Percentiles rank a stretch among this genome's conserved stretches.
Conservation (phyloP, 2,888 invertebrate genomes). For the Zonitis immaculata region DNA sequence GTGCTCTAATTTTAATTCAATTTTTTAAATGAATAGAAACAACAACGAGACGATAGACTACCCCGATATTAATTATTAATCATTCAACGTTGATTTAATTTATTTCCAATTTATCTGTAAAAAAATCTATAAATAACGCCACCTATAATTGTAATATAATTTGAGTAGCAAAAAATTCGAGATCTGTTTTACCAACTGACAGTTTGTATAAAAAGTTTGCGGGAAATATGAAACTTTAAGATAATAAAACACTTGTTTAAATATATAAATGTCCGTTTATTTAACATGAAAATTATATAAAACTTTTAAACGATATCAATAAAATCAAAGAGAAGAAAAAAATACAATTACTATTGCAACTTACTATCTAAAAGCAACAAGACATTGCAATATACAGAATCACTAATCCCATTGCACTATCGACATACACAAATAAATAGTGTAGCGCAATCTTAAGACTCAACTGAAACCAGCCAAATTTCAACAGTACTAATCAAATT, state of each 20-base stretch:
- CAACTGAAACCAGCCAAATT: background rate
- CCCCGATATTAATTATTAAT: no score
- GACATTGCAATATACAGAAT: slow-evolving; percentile 6
- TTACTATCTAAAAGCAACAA: slow-evolving; percentile 4
- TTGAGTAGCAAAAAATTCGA: no score
- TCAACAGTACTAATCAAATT: background rate
- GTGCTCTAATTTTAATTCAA: background rate
- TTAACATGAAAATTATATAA: slow-evolving; percentile 7
- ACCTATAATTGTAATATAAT: no score
- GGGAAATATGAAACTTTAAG: no score
- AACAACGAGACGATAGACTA: no score
- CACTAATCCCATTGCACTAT: slow-evolving; percentile 5
- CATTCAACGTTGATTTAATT: no score
- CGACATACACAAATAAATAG: slow-evolving; percentile 1
- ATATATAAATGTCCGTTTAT: slow-evolving; percentile 1
- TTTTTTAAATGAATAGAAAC: no score
- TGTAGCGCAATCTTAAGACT: background rate
- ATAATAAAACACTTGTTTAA: background rate
- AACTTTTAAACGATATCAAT: slow-evolving; percentile 4
- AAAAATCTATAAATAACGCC: no score
- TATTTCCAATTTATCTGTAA: no score
- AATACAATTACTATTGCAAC: slow-evolving; percentile 6
- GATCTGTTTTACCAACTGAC: no score
- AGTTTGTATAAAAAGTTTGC: no score
- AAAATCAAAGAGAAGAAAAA: background rate